A percentile compares a stretch with the other conserved stretches of the same genome.
phyloP scores from a whole-genome alignment of 2,888 invertebrate species.

The Rhopalosiphum nymphaeae region DNA sequence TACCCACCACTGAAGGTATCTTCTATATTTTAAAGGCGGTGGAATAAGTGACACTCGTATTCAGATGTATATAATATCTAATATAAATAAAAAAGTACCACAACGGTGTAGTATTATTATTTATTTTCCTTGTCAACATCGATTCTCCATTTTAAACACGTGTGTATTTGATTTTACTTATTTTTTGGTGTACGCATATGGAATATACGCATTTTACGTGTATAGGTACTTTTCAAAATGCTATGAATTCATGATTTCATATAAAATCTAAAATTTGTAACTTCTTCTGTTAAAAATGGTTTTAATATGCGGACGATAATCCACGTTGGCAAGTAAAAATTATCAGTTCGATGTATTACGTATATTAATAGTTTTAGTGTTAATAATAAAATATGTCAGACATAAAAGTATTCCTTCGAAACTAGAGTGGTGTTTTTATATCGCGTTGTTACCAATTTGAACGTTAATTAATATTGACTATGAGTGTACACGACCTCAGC shows the following conservation, averaged over 20 bases:
- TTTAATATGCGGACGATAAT: neutral
- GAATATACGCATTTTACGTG: neutral
- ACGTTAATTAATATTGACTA: neutral
- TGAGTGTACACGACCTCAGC: neutral
- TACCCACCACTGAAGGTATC: neutral
- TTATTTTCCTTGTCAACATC: neutral
- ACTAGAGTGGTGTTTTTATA: neutral
- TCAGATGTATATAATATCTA: neutral
- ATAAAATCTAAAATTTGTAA: neutral
- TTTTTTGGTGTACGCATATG: neutral
- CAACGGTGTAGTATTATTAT: neutral
- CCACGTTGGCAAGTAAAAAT: neutral
- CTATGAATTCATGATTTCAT: neutral
- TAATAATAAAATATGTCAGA: too few relatives aligned
- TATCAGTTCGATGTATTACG: neutral
- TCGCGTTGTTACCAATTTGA: neutral
- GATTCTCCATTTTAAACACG: neutral
- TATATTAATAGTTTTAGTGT: neutral
- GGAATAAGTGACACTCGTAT: neutral
- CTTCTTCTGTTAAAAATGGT: neutral
- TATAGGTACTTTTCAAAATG: neutral
- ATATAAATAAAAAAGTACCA: neutral
- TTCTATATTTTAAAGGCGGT: neutral
- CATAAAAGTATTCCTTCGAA: neutral
- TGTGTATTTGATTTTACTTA: neutral